Conservation (phyloP, 1,140 invertebrate genomes). For the Araneus ventricosus region DNA sequence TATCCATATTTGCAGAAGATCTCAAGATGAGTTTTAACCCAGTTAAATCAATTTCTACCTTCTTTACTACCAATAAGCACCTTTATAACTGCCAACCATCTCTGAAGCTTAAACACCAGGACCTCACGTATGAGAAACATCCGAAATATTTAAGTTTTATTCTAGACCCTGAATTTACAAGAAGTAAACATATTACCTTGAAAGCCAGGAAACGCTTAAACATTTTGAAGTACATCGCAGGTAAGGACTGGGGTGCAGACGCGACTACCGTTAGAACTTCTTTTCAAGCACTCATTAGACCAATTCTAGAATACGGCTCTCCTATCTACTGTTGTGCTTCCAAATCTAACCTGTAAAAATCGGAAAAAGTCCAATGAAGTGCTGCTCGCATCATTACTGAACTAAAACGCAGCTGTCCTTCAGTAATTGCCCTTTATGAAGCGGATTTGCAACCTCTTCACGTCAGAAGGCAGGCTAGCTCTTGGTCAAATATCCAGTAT, state of each 20-base stretch:
- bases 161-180: neutral
- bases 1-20: neutral
- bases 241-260: neutral
- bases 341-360: neutral
- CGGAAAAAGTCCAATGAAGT: neutral
- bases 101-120: no score
- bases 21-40: neutral
- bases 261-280: neutral
- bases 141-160: slow-evolving; percentile 41
- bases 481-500: no score
- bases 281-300: slow-evolving; percentile 21
- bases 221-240: slow-evolving; percentile 11
- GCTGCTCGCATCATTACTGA: neutral
- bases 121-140: slow-evolving; percentile 12
- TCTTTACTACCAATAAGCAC: neutral
- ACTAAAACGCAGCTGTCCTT: no score
- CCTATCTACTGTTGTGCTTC: slow-evolving; percentile 43
- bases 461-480: neutral
- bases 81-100: slow-evolving; percentile 19
- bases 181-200: neutral
- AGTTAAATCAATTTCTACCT: neutral
- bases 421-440: no score
- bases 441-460: neutral
- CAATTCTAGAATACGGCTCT: neutral
- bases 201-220: slow-evolving; percentile 1